Base-by-base conservation (phyloP, 2,797 vertebrate species). In the Enteromius viviparus region DNA sequence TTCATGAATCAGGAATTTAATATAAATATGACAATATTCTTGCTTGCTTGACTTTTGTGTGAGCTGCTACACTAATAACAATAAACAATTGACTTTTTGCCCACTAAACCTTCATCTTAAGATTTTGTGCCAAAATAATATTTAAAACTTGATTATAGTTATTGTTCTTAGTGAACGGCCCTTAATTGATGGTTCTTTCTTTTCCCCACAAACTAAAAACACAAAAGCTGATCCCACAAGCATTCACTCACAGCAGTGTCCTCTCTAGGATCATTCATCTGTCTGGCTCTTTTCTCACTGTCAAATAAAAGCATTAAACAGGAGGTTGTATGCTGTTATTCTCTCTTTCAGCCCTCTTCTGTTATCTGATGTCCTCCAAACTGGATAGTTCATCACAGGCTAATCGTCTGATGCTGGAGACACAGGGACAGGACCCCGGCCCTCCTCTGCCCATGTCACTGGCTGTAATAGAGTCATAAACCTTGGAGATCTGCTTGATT, bases 401-500 rank as follows among this genome's bases (percentile, higher is more conserved):
- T 34, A 55, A 53, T 47, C 34, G 37, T 47, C 71, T 49, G 29
- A 32, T 60, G 60, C 32, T 49, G 29, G 45, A 55, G 42, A 81
- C 26, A 47, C 74, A 79, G 81, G 34, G 47, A 65, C 55, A 69
- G 58, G 58, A 65, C 40, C 76, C 26, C 7, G 23, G 42, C 34
- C 75, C 74, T 51, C 8, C 42, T 70, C 64, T 76, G 29, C 66
- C 51, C n/a, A 69, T 74, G 69, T 68, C 72, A 29, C 10, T 32
- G 65, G 26, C 64, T 5, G 23, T 88, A 87, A 88, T 88, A 75
- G 81, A 86, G 83, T 76, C 81, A 84, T 86, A 87, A 90, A 88
- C 86, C 87, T 85, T 84, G 85, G 69, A 7, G 62, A 69, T 69
- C 78, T 87, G 85, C 89, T 88, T 87, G 87, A 91, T 91, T 86